Base-by-base conservation (phyloP, 37 sponge, comb jelly and placozoan species). In the Diacarnus erythraeanus region DNA sequence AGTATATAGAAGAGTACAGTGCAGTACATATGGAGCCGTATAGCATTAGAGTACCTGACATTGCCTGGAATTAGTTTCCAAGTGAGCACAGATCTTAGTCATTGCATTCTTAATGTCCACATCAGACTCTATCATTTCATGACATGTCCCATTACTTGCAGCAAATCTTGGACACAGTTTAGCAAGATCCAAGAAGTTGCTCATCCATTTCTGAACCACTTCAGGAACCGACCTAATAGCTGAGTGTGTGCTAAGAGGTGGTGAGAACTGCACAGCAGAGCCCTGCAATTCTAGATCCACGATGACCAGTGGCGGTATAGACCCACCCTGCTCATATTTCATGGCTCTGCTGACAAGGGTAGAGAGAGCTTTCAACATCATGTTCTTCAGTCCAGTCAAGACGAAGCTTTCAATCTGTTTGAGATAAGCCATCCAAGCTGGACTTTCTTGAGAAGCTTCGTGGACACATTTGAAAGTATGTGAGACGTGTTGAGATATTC, bases 351-450 rank as follows among this genome's bases (percentile, higher is more conserved):
- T 67, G n/a, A 74, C 56, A n/a, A 92, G 81, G 42, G 76, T 75
- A 29, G 65, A 63, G 41, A 93, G 31, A 0, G 83, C 77, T n/a
- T 70, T 61, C 39, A 93, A 79, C 17, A 88, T 39, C 72, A 87
- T 69, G 39, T 69, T 10, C 57, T 76, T 87, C 22, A 92, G 82
- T 0, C 92, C 92, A 4, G 15, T 34, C 37, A 74, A 38, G 43
- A 92, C 86, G 20, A 80, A 30, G 59, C 54, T 39, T 44, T 95
- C 93, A 0, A 89, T 57, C 33, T 83, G 60, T 40, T 65, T 22
- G 30, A 89, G 78, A 74, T 77, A 95, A 38, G 71, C 56, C 26
- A 27, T 21, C 96, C 96, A 95, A 1, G 90, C 84, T 17, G 90
- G 96, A 31, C 83, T 81, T 58, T 88, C 89, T 57, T 79, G 83